phyloP scores from a whole-genome alignment of 53 echinoderm and acorn worm genomes.

The Mesocentrotus franciscanus region DNA sequence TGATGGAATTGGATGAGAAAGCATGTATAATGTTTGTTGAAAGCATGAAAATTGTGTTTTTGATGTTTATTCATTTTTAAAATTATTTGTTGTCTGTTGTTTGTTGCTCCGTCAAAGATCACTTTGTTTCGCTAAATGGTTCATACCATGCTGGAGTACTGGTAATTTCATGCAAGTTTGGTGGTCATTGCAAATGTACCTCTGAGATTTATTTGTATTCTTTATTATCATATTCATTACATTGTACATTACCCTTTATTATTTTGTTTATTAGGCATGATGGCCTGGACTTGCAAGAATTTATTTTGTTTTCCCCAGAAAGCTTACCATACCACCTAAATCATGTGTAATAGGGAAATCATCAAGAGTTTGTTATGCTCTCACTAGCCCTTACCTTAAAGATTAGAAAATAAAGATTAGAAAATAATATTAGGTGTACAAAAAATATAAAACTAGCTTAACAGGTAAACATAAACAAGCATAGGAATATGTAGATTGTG shows the following conservation, averaged over 20 bases:
- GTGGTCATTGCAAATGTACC: background rate
- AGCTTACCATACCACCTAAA: background rate
- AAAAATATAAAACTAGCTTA: too few species aligned
- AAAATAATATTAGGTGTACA: too few species aligned
- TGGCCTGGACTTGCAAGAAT: background rate
- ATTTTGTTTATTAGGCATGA: background rate
- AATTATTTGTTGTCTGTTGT: background rate
- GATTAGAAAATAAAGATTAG: background rate
- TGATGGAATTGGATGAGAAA: background rate
- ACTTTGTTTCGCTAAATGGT: background rate
- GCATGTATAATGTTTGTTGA: background rate
- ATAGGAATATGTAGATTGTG: too few species aligned
- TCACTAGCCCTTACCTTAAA: background rate
- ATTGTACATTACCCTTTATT: background rate
- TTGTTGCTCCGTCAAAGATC: background rate
- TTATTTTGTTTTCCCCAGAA: background rate
- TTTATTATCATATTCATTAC: conserved; percentile 3
- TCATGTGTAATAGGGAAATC: background rate
- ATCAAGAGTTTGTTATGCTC: too few species aligned
- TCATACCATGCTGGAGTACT: background rate
- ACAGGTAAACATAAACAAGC: too few species aligned
- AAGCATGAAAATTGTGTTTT: conserved; percentile 10
- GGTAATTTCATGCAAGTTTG: background rate
- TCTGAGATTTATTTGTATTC: background rate
- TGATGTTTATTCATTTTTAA: background rate